These are phyloP conservation scores for Podargus strigoides DNA, from an alignment of 2,797 vertebrate genomes.

Conservation along the genomic window DNA sequence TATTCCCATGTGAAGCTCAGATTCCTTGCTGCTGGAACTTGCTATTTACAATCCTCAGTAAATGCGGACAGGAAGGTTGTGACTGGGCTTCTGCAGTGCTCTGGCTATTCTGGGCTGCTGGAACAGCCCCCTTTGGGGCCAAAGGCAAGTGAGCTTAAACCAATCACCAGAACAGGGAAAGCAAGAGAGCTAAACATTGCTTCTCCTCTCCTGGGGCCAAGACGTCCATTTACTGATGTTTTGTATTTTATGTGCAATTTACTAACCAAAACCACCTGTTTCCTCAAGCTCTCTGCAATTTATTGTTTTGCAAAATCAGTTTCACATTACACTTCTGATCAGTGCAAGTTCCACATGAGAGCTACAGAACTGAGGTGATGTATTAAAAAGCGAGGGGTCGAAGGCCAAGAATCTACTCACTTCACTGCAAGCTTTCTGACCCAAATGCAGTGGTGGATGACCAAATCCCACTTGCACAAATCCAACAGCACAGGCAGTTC, in stretches of 20 bases:
- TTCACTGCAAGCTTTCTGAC: not conserved
- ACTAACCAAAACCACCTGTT: constrained; percentile 63
- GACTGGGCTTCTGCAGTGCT: not conserved
- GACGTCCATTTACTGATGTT: constrained; percentile 55
- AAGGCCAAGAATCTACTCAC: constrained; percentile 5
- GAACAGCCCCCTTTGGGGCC: constrained; percentile 29
- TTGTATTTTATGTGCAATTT: constrained; percentile 60
- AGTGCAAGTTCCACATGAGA: constrained; percentile 31
- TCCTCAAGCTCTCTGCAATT: constrained; percentile 54
- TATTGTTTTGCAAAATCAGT: constrained; percentile 66
- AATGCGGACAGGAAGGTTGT: not conserved
- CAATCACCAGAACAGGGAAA: constrained; percentile 5
- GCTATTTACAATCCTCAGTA: not conserved
- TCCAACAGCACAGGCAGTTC: not conserved
- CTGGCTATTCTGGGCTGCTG: not conserved
- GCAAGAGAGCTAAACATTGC: not conserved
- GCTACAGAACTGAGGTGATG: constrained; percentile 13
- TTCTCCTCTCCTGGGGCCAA: constrained; percentile 33
- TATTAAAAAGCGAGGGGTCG: not conserved
- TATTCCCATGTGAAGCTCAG: not conserved
- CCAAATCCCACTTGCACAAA: not conserved
- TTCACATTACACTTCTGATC: constrained; percentile 57
- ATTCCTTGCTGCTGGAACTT: not conserved
- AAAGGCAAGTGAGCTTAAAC: constrained; percentile 23
- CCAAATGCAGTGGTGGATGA: not conserved